Conservation (phyloP, 2,888 invertebrate genomes). For the Cerastoderma edule region DNA sequence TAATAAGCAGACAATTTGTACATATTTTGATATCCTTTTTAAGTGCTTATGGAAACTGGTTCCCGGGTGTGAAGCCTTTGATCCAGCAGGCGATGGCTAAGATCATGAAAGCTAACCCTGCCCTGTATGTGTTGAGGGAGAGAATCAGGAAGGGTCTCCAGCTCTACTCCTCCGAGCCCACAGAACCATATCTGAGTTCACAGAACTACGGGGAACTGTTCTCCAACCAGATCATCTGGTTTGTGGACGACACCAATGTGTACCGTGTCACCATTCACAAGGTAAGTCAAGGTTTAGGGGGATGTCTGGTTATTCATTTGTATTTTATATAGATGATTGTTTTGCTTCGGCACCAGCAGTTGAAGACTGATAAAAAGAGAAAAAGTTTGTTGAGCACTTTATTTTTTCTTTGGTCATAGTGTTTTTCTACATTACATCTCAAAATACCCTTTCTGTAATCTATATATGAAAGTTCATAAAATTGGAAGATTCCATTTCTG, state of each 20-base stretch:
- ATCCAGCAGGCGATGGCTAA: constrained; percentile 99
- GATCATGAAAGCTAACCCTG: constrained; percentile 99
- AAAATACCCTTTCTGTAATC: too few relatives aligned
- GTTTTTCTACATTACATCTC: too few relatives aligned
- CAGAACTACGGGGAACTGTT: constrained; percentile 99
- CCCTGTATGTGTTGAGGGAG: constrained; percentile 97
- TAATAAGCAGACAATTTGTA: too few relatives aligned
- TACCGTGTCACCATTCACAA: constrained; percentile 99
- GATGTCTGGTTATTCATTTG: too few relatives aligned
- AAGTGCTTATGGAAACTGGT: constrained; percentile 99
- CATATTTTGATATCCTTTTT: too few relatives aligned
- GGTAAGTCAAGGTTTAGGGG: constrained; percentile 77
- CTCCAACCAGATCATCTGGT: constrained; percentile 99
- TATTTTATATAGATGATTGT: too few relatives aligned
- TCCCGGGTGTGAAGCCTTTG: constrained; percentile 98
- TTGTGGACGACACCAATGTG: constrained; percentile 99
- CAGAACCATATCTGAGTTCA: constrained; percentile 99
- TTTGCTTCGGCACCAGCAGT: too few relatives aligned
- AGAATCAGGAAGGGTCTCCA: constrained; percentile 99
- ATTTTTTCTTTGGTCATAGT: too few relatives aligned
- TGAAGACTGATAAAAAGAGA: too few relatives aligned
- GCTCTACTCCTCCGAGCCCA: constrained; percentile 99
- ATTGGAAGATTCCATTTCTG: too few relatives aligned
- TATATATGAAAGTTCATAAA: too few relatives aligned
- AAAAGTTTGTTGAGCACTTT: too few relatives aligned